A percentile compares a stretch with the other conserved stretches of the same genome.
Evolutionary conservation across 2,888 invertebrate species (phyloP).

Genomic region (Nezara viridula): DNA sequence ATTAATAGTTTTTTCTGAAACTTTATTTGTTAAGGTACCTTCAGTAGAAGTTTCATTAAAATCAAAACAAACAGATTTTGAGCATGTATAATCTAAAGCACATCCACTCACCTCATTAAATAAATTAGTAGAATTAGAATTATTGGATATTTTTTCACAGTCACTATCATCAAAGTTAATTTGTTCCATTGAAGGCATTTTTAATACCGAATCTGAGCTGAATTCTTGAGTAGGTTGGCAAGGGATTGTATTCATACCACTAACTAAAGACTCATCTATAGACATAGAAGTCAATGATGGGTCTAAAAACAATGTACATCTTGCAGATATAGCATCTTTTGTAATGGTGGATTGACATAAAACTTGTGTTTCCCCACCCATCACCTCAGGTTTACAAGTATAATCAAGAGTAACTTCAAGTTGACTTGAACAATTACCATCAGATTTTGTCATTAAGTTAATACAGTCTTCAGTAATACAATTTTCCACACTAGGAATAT

Average conservation of each 20-base stretch:
- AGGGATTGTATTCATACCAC: not conserved
- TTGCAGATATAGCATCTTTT: not conserved
- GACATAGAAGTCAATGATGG: not conserved
- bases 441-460: not conserved
- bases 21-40: not conserved
- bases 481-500: not conserved
- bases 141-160: not conserved
- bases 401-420: constrained; percentile 25
- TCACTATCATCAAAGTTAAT: not conserved
- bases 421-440: not conserved
- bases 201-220: not conserved
- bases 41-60: not conserved
- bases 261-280: constrained; percentile 8
- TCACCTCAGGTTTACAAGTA: constrained; percentile 47
- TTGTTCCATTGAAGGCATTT: not conserved
- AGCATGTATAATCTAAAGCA: constrained; percentile 45
- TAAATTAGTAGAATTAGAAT: constrained; percentile 2
- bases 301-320: not conserved
- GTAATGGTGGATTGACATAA: not conserved
- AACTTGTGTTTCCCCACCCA: not conserved
- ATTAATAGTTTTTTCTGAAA: not conserved
- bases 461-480: not conserved
- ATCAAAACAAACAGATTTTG: not conserved
- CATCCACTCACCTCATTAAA: constrained; percentile 31
- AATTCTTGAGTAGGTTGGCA: not conserved